phyloP scores from a whole-genome alignment of 2,797 vertebrate species.

The Tolypeutes matacus region DNA sequence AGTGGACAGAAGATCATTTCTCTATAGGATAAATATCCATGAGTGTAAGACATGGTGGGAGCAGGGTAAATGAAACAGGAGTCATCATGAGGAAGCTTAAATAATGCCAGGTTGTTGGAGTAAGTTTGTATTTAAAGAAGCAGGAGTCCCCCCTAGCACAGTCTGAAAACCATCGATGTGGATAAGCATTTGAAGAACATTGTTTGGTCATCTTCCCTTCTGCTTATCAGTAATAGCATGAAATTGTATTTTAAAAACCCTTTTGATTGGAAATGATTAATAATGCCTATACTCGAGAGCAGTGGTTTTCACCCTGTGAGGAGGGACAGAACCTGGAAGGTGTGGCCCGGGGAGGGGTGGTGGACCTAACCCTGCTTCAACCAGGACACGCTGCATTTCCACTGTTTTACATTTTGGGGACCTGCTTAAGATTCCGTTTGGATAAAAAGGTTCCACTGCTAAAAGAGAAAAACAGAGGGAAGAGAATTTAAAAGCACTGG shows the following conservation, averaged over 20 bases:
- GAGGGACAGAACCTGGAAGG: neutral
- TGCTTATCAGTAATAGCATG: no score
- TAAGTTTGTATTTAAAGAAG: neutral
- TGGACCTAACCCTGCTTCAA: neutral
- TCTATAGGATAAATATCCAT: neutral
- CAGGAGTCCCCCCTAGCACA: fast-evolving
- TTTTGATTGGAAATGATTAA: neutral
- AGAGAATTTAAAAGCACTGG: neutral
- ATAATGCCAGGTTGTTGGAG: neutral
- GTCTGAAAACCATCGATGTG: neutral
- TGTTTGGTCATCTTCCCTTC: neutral
- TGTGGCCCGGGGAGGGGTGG: neutral
- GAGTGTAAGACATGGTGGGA: neutral
- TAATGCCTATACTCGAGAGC: neutral
- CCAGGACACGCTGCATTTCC: neutral
- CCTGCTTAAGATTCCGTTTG: neutral
- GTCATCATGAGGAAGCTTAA: neutral
- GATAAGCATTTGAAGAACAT: no score
- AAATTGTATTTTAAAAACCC: neutral
- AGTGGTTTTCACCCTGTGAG: neutral
- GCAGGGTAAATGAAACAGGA: neutral
- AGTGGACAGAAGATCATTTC: neutral
- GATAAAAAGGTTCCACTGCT: neutral
- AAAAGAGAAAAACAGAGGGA: neutral
- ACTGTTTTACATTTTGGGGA: no score